Base-by-base conservation (phyloP, 2,113 vertebrate genomes). In the Rhea pennata region DNA sequence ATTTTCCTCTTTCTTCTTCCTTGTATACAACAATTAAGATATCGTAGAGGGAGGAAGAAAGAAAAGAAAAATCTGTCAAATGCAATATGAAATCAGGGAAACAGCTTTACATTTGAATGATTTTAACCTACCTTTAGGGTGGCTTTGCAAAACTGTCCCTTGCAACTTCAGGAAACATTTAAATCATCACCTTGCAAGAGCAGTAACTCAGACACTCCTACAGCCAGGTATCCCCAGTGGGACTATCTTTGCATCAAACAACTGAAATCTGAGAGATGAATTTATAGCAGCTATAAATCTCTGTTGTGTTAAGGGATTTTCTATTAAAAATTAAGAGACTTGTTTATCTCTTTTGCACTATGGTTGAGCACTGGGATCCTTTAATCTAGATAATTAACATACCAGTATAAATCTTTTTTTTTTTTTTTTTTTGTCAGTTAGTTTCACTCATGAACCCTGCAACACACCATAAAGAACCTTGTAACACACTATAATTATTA, bases 341-440 rank as follows among this genome's bases (percentile, higher is more conserved):
- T 86, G 21, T 76, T 93, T 48, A 48, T 96, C 74, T 81, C 80
- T 89, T 88, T 69, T 51, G 84, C 88, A 71, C 75, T 85, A 81
- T 23, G 33, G 66, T 19, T 44, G 71, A 96, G 62, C 48, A 54
- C 58, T 33, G 67, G 83, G 78, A 93, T 58, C 39, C 54, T 92
- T 76, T 61, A 91, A 21, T 48, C 54, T 87, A 36, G 29, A 64
- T 84, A 92, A 98, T 96, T 96, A 95, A 88, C 58, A 91, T 27
- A 74, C 40, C 42, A 53, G 17, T 50, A 89, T 87, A 93, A 92
- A 95, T 90, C 82, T 92, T 67, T 36, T 67, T 93, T 36, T 36
- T 36, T 36, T 93, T 92, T 67, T 36, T 67, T 93, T 91, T 79
- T 76, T 75, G 64, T 75, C 65, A 26, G 46, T 56, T 36, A 44